phyloP scores from a whole-genome alignment of 1,140 invertebrate genomes.

The Oedothorax gibbosus region DNA sequence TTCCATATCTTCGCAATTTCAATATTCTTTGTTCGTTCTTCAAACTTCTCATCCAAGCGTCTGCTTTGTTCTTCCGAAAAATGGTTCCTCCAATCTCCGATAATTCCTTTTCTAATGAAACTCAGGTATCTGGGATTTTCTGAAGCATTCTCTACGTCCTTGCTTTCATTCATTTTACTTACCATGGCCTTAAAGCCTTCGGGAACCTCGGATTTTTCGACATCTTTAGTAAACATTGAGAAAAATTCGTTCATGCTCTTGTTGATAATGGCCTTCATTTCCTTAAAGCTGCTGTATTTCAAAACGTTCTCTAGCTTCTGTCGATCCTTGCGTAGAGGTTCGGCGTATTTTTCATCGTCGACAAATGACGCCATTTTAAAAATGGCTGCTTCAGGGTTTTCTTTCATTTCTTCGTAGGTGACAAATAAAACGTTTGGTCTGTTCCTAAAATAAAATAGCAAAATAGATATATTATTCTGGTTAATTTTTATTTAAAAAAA shows the following conservation, averaged over 20 bases:
- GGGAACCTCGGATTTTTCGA: conserved; percentile 9
- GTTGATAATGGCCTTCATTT: conserved; percentile 39
- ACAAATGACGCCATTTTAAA: conserved; percentile 58
- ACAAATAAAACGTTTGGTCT: conserved; percentile 67
- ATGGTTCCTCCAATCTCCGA: conserved; percentile 71
- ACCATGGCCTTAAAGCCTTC: neutral
- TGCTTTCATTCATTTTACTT: too few species aligned
- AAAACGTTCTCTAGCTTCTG: conserved; percentile 13
- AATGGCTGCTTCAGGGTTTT: conserved; percentile 33
- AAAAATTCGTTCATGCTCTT: conserved; percentile 14
- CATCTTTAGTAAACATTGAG: neutral
- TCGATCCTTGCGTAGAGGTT: conserved; percentile 10
- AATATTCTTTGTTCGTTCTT: conserved; percentile 25
- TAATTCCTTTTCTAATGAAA: conserved; percentile 65
- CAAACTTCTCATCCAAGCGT: conserved; percentile 63
- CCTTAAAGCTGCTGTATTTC: conserved; percentile 37
- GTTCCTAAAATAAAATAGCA: conserved; percentile 23
- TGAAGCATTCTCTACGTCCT: neutral
- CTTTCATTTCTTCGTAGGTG: conserved; percentile 63
- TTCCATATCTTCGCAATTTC: conserved; percentile 27
- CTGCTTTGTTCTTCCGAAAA: conserved; percentile 69
- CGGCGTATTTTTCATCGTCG: conserved; percentile 8
- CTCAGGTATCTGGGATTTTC: neutral
- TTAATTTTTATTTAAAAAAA: too few species aligned
- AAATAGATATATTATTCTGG: too few species aligned